Evolutionary conservation across 2,797 vertebrate genomes (phyloP).

Genomic region (Craterocephalus amniculus): DNA sequence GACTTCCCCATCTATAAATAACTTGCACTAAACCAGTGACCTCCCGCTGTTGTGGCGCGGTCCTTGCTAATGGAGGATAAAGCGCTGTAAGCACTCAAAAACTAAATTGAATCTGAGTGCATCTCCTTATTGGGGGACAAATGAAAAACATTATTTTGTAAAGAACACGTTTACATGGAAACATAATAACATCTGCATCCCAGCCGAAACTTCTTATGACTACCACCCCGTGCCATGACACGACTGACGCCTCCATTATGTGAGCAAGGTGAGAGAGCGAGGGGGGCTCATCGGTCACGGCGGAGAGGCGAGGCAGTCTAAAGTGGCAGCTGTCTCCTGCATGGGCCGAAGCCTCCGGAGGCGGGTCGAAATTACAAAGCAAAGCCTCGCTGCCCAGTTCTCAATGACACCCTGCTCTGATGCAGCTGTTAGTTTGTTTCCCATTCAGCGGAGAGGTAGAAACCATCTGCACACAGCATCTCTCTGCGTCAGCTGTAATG

Average conservation of each 20-base stretch:
- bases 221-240: constrained; percentile 4
- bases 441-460: constrained; percentile 5
- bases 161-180: no score
- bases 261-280: constrained; percentile 49
- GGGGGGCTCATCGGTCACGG: constrained; percentile 69
- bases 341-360: constrained; percentile 38
- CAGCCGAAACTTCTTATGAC: not conserved
- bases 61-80: no score
- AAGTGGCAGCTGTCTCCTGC: constrained; percentile 67
- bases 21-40: no score
- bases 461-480: not conserved
- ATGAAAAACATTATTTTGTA: no score
- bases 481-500: not conserved
- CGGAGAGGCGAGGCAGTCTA: constrained; percentile 27
- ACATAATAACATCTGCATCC: no score
- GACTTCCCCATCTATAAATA: no score
- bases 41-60: no score
- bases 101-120: no score
- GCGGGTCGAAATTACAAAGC: constrained; percentile 50
- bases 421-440: constrained; percentile 8
- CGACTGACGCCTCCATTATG: constrained; percentile 58
- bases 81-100: no score
- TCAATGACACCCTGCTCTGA: constrained; percentile 44
- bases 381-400: constrained; percentile 42
- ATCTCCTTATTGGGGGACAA: no score